phyloP scores from a whole-genome alignment of 2,113 vertebrate species.

The Ellobius talpinus region DNA sequence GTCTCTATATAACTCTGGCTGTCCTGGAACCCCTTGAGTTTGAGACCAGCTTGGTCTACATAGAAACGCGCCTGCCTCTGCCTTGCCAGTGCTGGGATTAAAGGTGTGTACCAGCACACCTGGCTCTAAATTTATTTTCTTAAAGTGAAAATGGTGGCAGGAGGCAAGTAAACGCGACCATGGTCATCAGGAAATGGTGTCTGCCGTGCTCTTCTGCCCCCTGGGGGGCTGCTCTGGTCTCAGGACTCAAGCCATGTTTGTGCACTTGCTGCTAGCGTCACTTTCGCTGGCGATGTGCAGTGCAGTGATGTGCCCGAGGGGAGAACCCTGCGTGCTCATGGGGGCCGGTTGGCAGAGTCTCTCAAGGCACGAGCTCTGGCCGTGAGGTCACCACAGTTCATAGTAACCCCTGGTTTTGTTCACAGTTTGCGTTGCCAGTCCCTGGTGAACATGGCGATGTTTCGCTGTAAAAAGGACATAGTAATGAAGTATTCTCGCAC shows the following conservation, averaged over 20 bases:
- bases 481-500: constrained; percentile 95
- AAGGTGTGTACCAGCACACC: not conserved
- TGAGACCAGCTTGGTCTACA: not conserved
- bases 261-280: not conserved
- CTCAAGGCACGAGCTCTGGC: not conserved
- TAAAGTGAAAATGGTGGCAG: not conserved
- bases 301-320: not conserved
- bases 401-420: constrained; percentile 58
- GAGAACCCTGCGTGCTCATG: not conserved
- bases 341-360: not conserved
- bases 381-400: rapidly evolving
- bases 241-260: not conserved
- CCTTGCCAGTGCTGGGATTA: not conserved
- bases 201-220: not conserved
- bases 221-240: not conserved
- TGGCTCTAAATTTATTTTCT: not conserved
- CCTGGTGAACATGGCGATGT: constrained; percentile 96
- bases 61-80: not conserved
- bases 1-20: not conserved
- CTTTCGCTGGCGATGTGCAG: not conserved
- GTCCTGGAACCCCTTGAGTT: not conserved
- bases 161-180: not conserved
- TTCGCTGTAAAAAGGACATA: constrained; percentile 93
- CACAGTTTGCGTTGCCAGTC: constrained; percentile 95
- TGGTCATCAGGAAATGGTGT: not conserved